Base-by-base conservation (phyloP, 2,888 invertebrate species). In the Linnaemya vulpina region DNA sequence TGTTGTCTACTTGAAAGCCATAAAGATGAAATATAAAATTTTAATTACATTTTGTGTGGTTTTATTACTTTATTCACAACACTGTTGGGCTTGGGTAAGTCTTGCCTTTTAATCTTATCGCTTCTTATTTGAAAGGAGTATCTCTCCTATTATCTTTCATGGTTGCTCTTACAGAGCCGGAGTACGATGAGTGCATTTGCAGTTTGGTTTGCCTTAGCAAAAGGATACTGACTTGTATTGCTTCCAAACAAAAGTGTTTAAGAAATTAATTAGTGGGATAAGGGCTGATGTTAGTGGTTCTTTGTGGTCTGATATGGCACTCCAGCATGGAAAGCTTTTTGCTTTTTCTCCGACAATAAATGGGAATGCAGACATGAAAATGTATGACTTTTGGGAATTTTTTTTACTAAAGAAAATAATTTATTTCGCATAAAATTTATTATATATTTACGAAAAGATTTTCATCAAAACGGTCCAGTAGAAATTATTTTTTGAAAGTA, bases 41-140 rank as follows among this genome's bases (percentile, higher is more conserved):
- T 79, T 84, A 62, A 70, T 80, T 53, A 67, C 79, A 49, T 62
- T 88, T 70, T 68, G 51, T 82, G 40, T 89, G 20, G 17, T 86
- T 81, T 76, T 89, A 55, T 51, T 87, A 53, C 30, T 88, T 30
- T 79, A 86, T 62, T 70, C 84, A 38, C 87, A 88, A 49, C 49
- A 60, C 20, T 86, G 83, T 35, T 81, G 80, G 58, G 90, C 87
- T 20, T 91, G 91, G 91, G 91, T 91, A 83, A 90, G 90, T 85
- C 60, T 75, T 62, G 49, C 17, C 17, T 75, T 49, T 15, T 17
- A 17, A 43, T 43, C 43, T 60, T 68, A 71, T 20, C 58, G 35
- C 10, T 25, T 49, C n/a, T 30, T 4, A 17, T 60, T 53, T 70
- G 22, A n/a, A 22, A 15, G 15, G 1, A 0, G 9, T 58, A 58